Conservation (phyloP, 2,797 vertebrate genomes). For the Catamblyrhynchus diadema region DNA sequence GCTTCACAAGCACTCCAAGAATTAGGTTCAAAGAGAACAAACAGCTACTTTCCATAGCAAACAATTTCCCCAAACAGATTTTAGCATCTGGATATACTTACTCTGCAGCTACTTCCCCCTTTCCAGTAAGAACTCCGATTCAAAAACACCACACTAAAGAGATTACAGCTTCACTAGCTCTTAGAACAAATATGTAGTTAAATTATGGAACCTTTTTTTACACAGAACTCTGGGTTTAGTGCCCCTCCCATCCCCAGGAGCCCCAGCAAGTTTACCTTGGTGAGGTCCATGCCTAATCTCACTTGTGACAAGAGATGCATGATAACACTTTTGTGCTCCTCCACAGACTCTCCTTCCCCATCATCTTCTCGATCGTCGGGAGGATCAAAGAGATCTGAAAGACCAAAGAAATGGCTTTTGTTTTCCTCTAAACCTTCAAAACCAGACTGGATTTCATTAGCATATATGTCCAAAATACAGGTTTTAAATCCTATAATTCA, state of each 20-base stretch:
- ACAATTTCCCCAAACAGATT: not conserved
- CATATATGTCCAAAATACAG: not conserved
- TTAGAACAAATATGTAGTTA: not conserved
- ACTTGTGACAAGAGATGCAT: constrained; percentile 98
- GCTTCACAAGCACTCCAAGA: not conserved
- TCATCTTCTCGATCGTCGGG: constrained; percentile 94
- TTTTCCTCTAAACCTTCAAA: not conserved
- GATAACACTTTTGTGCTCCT: constrained; percentile 98
- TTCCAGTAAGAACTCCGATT: not conserved
- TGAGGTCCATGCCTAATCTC: constrained; percentile 97
- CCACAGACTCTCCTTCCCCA: constrained; percentile 92
- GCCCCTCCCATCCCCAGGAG: not conserved
- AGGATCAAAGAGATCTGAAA: constrained; percentile 90
- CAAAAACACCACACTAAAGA: not conserved
- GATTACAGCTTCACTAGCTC: not conserved
- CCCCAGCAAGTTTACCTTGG: constrained; percentile 82
- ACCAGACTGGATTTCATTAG: not conserved
- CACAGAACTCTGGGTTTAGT: not conserved
- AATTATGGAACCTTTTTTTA: not conserved
- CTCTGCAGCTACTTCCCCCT: not conserved
- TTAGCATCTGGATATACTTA: not conserved
- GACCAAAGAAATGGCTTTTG: not conserved
- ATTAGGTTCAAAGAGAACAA: not conserved
- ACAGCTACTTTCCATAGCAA: not conserved
- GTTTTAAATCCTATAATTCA: not conserved